Evolutionary conservation across 2,797 vertebrate genomes (phyloP).

Genomic region (Myripristis jacobus): DNA sequence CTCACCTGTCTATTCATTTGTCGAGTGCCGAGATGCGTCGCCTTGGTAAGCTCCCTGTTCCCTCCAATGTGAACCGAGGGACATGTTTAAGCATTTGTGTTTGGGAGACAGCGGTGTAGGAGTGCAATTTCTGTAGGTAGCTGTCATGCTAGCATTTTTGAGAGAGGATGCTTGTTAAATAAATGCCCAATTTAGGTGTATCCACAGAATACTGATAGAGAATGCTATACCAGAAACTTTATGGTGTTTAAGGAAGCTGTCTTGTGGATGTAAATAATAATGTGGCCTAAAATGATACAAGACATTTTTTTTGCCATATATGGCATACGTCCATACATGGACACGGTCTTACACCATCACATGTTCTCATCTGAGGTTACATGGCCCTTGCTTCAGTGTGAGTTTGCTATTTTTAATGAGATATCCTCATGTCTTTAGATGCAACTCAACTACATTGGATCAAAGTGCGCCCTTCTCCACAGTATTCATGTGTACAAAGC

Average conservation of each 20-base stretch:
- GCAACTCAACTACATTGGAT: constrained; percentile 48
- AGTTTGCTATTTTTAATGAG: constrained; percentile 43
- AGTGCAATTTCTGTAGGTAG: constrained; percentile 45
- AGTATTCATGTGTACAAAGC: constrained; percentile 28
- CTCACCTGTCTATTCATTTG: constrained; percentile 63
- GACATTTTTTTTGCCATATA: background rate
- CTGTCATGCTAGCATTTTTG: constrained; percentile 24
- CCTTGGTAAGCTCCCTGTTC: constrained; percentile 51
- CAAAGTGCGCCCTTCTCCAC: constrained; percentile 46
- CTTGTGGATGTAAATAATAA: constrained; percentile 1
- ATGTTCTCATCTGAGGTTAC: constrained; percentile 4
- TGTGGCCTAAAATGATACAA: background rate
- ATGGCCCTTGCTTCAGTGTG: background rate
- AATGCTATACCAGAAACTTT: background rate
- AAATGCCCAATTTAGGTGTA: constrained; percentile 25
- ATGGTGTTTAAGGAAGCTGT: background rate
- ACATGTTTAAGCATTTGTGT: constrained; percentile 39
- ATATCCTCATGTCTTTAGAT: constrained; percentile 41
- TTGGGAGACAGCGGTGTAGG: constrained; percentile 40
- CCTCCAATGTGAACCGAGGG: constrained; percentile 38
- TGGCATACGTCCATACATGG: background rate
- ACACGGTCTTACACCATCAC: background rate
- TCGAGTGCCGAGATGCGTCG: constrained; percentile 51
- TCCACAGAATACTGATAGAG: constrained; percentile 11
- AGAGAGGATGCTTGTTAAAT: constrained; percentile 31